These are phyloP conservation scores for Pongo pygmaeus DNA, from an alignment of 2,113 vertebrate genomes.

Conservation along the genomic window DNA sequence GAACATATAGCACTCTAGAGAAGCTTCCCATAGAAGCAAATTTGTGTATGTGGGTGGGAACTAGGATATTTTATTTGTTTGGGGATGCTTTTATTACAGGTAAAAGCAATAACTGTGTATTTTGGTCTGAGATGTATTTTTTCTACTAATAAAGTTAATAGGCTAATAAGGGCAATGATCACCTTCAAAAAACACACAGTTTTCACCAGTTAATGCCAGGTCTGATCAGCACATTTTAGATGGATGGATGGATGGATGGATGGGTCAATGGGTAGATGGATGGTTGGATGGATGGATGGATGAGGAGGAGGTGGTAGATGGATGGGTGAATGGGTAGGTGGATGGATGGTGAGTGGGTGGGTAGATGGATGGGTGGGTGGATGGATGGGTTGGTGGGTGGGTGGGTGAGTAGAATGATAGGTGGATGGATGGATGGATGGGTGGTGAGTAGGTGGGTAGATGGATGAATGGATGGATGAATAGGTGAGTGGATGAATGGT, in stretches of 20 bases:
- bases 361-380: neutral
- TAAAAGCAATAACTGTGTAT: neutral
- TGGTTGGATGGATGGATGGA: neutral
- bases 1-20: fast-evolving
- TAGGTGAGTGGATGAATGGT: neutral
- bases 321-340: neutral
- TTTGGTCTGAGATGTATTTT: neutral
- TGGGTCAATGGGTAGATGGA: neutral
- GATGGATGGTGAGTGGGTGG: too few species aligned
- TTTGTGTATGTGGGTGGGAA: neutral
- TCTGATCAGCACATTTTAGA: neutral
- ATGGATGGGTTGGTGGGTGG: neutral
- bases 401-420: neutral
- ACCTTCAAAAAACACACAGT: neutral
- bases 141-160: neutral
- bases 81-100: neutral
- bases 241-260: neutral
- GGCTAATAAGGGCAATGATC: neutral
- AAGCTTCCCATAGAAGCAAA: fast-evolving
- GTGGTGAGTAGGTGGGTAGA: too few species aligned
- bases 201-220: neutral
- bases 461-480: neutral
- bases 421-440: neutral
- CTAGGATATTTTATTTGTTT: too few species aligned
- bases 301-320: neutral